Conservation (phyloP, 1,140 invertebrate species). For the Aleiodes sp. region DNA sequence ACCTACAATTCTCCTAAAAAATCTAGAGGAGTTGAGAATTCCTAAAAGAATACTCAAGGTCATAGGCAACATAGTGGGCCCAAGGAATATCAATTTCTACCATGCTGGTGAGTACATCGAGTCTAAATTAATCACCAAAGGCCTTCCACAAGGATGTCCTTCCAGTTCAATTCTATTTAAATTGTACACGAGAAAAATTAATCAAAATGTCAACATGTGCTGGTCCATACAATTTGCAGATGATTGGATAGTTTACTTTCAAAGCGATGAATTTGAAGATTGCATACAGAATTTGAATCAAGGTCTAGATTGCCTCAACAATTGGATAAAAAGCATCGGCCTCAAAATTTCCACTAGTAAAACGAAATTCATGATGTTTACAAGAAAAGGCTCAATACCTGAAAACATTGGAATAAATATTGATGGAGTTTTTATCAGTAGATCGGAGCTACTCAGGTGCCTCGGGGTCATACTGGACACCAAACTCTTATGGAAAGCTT, state of each 20-base stretch:
- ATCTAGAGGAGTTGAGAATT: background rate
- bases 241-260: background rate
- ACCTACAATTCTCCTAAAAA: background rate
- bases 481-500: slow-evolving; percentile 34
- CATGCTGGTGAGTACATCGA: background rate
- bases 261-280: background rate
- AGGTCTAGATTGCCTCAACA: background rate
- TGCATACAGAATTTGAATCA: background rate
- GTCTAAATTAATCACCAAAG: background rate
- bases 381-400: slow-evolving; percentile 8
- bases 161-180: background rate
- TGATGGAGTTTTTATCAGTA: no score
- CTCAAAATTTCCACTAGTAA: slow-evolving; percentile 10
- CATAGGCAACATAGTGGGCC: background rate
- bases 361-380: slow-evolving; percentile 29
- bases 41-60: background rate
- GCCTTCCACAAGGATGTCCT: background rate
- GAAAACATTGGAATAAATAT: background rate
- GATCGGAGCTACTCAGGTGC: no score
- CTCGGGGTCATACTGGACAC: slow-evolving; percentile 36
- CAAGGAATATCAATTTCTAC: background rate
- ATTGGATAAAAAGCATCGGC: background rate
- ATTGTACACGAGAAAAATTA: background rate
- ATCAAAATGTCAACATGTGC: background rate
- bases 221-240: no score